phyloP scores from a whole-genome alignment of 1,140 invertebrate species.

The Lysiphlebus fabarum region DNA sequence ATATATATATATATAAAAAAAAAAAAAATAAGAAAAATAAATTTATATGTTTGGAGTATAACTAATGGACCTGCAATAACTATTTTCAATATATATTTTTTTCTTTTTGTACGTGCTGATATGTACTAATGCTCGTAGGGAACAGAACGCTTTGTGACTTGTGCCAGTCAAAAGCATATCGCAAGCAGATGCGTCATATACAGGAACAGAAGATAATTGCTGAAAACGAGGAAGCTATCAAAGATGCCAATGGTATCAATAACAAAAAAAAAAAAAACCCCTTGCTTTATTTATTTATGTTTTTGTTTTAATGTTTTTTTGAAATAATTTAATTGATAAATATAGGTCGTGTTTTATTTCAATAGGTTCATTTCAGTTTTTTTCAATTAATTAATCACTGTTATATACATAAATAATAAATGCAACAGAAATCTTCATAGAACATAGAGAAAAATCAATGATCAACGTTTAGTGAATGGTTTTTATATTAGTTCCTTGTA shows the following conservation, averaged over 20 bases:
- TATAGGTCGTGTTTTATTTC: too few species aligned
- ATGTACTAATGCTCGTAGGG: slow-evolving; percentile 61
- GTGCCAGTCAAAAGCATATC: slow-evolving; percentile 69
- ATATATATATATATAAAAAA: slow-evolving; percentile 1
- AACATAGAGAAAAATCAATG: too few species aligned
- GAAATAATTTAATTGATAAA: too few species aligned
- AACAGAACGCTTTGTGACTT: slow-evolving; percentile 82
- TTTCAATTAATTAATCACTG: too few species aligned
- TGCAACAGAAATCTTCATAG: too few species aligned
- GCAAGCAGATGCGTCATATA: slow-evolving; percentile 65
- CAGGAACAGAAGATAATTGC: slow-evolving; percentile 58
- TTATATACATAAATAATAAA: too few species aligned
- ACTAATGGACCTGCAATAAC: too few species aligned
- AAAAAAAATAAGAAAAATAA: neutral
- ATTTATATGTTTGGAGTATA: neutral
- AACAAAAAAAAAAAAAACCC: slow-evolving; percentile 18
- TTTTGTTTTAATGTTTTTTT: neutral
- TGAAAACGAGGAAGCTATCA: slow-evolving; percentile 52
- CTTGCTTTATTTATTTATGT: slow-evolving; percentile 7
- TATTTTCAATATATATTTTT: slow-evolving; percentile 14
- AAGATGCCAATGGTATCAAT: slow-evolving; percentile 49
- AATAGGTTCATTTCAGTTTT: too few species aligned
- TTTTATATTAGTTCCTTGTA: too few species aligned
- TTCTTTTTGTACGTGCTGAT: slow-evolving; percentile 25
- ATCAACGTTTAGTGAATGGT: too few species aligned